A percentile compares a stretch with the other conserved stretches of the same genome.
Conservation (phyloP, 1,140 invertebrate species). For the Drosophila insularis region DNA sequence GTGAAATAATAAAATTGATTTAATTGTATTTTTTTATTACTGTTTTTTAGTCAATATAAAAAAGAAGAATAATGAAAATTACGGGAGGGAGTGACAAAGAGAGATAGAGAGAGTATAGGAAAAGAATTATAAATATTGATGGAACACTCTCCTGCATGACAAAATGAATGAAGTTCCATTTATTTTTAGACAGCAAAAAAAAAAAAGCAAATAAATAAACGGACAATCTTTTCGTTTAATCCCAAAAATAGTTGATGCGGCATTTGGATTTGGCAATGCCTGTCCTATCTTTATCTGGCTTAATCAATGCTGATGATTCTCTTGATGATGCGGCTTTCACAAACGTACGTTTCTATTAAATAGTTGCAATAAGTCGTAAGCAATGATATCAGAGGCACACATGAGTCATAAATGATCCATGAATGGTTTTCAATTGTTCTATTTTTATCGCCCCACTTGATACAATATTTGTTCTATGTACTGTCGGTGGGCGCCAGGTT, state of each 20-base stretch:
- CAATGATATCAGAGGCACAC: not conserved
- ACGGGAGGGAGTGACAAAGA: too few relatives aligned
- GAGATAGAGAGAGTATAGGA: not conserved
- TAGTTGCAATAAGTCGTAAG: not conserved
- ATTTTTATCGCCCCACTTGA: not conserved
- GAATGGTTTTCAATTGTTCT: not conserved
- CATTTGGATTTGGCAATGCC: conserved; percentile 30
- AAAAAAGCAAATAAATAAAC: conserved; percentile 5
- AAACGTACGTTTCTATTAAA: not conserved
- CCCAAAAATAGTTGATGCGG: conserved; percentile 55
- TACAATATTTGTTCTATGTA: not conserved
- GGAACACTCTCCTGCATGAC: conserved; percentile 36
- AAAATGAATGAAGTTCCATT: conserved; percentile 19
- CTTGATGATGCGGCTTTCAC: not conserved
- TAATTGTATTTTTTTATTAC: conserved; percentile 5
- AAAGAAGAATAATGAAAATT: too few relatives aligned
- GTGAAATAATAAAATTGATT: conserved; percentile 30
- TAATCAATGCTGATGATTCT: not conserved
- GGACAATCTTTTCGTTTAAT: conserved; percentile 23
- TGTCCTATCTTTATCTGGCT: not conserved
- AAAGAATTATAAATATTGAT: conserved; percentile 27
- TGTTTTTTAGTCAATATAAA: not conserved
- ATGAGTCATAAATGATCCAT: not conserved
- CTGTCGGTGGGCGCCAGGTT: not conserved
- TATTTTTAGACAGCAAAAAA: not conserved